Percentiles rank a stretch among this genome's conserved stretches.
These are phyloP conservation scores for Lerista edwardsae DNA, from an alignment of 2,797 vertebrate genomes.

Conservation along the genomic window DNA sequence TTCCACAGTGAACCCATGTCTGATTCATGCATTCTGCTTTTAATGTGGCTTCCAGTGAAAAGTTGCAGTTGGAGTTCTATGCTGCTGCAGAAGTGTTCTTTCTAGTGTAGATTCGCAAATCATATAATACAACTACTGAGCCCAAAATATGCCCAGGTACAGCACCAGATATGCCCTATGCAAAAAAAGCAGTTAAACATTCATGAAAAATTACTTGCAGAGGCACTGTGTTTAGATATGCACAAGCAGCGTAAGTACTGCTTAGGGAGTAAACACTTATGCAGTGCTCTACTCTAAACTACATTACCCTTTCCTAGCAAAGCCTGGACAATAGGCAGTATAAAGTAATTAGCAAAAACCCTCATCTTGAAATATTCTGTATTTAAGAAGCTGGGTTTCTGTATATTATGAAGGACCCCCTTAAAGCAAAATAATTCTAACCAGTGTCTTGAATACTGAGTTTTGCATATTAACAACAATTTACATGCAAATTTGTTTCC, in stretches of 20 bases:
- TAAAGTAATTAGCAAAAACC: neutral
- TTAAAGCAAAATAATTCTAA: neutral
- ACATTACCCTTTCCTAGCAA: neutral
- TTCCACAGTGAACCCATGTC: neutral
- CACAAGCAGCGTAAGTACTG: neutral
- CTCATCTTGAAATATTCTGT: neutral
- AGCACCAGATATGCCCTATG: neutral
- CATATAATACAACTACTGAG: neutral
- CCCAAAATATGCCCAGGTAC: too few relatives aligned
- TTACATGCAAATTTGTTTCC: neutral
- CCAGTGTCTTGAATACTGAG: neutral
- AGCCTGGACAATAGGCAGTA: neutral
- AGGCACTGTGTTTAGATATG: neutral
- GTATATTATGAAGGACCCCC: neutral
- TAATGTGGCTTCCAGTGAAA: neutral
- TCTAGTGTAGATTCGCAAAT: neutral
- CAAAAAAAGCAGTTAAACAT: neutral
- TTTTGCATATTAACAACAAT: constrained; percentile 11
- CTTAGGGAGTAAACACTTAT: neutral
- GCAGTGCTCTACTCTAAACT: neutral
- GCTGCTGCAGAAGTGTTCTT: neutral
- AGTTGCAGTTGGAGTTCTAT: neutral
- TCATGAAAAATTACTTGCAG: neutral
- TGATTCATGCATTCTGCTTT: neutral
- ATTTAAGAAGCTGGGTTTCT: constrained; percentile 26